Conservation (phyloP, 2,888 invertebrate genomes). For the Lasioglossum villosulum region DNA sequence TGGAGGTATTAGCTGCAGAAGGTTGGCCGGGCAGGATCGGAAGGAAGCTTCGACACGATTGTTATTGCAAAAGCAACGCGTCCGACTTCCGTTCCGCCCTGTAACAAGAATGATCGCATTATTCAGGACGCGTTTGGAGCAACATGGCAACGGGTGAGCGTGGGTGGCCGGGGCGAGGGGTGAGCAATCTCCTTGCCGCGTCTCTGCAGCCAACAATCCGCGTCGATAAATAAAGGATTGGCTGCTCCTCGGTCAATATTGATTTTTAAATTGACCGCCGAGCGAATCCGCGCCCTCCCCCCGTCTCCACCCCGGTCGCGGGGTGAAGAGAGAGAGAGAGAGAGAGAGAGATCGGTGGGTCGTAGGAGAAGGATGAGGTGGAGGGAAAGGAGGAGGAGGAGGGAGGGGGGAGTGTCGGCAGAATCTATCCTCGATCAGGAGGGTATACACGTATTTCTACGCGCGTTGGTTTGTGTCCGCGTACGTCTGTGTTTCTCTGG, state of each 20-base stretch:
- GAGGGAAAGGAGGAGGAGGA: background rate
- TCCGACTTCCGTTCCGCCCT: slow-evolving; percentile 38
- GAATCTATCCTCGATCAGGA: slow-evolving; percentile 68
- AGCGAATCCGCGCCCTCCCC: slow-evolving; percentile 78
- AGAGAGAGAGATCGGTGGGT: background rate
- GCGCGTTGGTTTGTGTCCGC: slow-evolving; percentile 49
- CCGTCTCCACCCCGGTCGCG: slow-evolving; percentile 58
- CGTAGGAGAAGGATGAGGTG: background rate
- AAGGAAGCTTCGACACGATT: slow-evolving; percentile 41
- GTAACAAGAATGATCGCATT: slow-evolving; percentile 80
- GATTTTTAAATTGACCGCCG: slow-evolving; percentile 84
- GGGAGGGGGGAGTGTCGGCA: slow-evolving; percentile 25
- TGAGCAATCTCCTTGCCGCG: slow-evolving; percentile 74
- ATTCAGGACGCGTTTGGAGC: slow-evolving; percentile 82
- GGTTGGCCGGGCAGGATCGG: background rate
- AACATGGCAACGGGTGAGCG: slow-evolving; percentile 73
- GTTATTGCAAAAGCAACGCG: slow-evolving; percentile 59
- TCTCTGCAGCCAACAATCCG: slow-evolving; percentile 80
- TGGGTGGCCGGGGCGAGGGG: slow-evolving; percentile 59
- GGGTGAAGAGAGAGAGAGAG: background rate
- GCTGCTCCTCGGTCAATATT: slow-evolving; percentile 84
- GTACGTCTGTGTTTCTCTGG: slow-evolving; percentile 29
- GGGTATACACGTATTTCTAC: slow-evolving; percentile 59
- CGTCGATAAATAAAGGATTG: slow-evolving; percentile 83
- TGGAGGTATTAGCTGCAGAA: background rate